Conservation (phyloP, 2,113 vertebrate genomes). For the Lamprologus callipterus region DNA sequence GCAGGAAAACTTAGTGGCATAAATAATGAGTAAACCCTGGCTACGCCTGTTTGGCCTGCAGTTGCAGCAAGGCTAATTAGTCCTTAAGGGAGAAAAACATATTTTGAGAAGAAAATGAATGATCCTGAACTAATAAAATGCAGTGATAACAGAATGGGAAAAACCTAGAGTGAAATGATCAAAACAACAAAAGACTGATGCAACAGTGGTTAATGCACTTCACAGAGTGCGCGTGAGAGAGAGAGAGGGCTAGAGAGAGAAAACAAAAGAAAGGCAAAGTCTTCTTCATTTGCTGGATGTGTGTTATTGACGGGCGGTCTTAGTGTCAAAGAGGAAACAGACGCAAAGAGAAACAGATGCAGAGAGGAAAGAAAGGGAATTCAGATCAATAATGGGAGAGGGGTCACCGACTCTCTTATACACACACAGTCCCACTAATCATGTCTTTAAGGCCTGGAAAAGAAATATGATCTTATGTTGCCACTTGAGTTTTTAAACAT, state of each 20-base stretch:
- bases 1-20: conserved; percentile 33
- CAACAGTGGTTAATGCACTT: conserved; percentile 6
- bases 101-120: conserved; percentile 43
- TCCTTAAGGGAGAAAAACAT: conserved; percentile 56
- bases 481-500: background rate
- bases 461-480: background rate
- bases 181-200: conserved; percentile 28
- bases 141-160: background rate
- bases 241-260: background rate
- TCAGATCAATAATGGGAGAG: conserved; percentile 27
- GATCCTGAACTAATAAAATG: conserved; percentile 28
- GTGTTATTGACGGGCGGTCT: background rate
- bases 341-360: background rate
- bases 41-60: conserved; percentile 36
- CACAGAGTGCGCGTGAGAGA: background rate
- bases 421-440: background rate
- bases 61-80: conserved; percentile 54
- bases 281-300: background rate
- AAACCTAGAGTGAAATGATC: conserved; percentile 3
- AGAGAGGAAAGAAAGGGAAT: background rate
- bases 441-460: background rate
- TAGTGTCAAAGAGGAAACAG: conserved; percentile 1
- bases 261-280: background rate
- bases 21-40: conserved; percentile 45
- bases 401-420: background rate